These are phyloP conservation scores for Drosophila koepferae DNA, from an alignment of 2,888 invertebrate genomes.

Conservation along the genomic window DNA sequence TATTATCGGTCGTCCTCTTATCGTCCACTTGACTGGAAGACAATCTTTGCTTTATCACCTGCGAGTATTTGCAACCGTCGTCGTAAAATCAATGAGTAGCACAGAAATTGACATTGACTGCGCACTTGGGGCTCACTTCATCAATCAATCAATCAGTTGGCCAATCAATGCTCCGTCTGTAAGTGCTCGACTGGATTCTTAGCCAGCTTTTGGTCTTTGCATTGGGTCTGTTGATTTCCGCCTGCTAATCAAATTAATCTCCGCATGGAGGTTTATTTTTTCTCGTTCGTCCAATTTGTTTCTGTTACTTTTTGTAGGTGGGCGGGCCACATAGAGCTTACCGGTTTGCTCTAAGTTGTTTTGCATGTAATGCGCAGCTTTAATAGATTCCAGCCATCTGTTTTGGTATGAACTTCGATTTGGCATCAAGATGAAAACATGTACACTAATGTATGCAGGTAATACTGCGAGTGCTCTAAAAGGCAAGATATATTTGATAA, in stretches of 20 bases:
- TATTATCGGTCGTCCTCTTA: conserved; percentile 29
- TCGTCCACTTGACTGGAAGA: conserved; percentile 24
- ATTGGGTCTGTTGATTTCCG: conserved; percentile 54
- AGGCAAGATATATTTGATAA: neutral
- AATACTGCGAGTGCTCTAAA: conserved; percentile 17
- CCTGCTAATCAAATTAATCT: conserved; percentile 72
- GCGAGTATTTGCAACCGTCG: neutral
- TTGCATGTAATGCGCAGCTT: conserved; percentile 68
- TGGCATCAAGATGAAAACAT: conserved; percentile 29
- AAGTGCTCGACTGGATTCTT: neutral
- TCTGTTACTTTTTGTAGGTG: conserved; percentile 29
- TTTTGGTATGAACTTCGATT: conserved; percentile 45
- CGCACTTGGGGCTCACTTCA: conserved; percentile 32
- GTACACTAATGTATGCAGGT: conserved; percentile 29
- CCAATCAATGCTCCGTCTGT: conserved; percentile 36
- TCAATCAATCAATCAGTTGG: conserved; percentile 22
- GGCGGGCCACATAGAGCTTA: conserved; percentile 46
- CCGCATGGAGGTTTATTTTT: conserved; percentile 27
- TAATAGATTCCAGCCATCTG: conserved; percentile 43
- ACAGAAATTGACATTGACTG: conserved; percentile 6
- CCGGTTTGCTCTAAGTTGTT: conserved; percentile 67
- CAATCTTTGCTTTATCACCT: conserved; percentile 26
- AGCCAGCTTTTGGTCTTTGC: conserved; percentile 12
- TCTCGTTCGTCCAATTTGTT: conserved; percentile 12
- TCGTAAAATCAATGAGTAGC: conserved; percentile 10